Base-by-base conservation (phyloP, 2,797 vertebrate species). In the Etheostoma perlongum region DNA sequence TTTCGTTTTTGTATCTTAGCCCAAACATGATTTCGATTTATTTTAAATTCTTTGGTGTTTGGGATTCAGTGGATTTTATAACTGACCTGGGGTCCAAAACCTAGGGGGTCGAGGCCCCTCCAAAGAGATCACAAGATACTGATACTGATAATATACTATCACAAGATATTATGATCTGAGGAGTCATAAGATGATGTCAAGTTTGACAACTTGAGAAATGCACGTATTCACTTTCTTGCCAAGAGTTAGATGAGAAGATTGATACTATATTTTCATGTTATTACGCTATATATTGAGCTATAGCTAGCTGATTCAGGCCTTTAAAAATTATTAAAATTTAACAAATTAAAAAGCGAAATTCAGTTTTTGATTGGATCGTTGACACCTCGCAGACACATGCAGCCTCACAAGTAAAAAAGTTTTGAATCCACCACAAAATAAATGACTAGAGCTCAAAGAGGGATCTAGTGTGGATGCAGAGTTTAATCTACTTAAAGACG, bases 361-460 rank as follows among this genome's bases (percentile, higher is more conserved):
- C 2, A 4, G 7, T 27, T 10, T 33, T 10, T 0, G 13, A 6
- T 12, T 27, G 10, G 15, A 60, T 10, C 57, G 1, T 25, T 10
- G 18, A 12, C 4, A 46, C n/a, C 53, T 23, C 2, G 3, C 25
- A 13, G 30, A 63, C 15, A 12, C 14, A 21, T 8, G 3, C 27
- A 16, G 27, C 13, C 10, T 12, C 21, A 12, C 42, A 12, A n/a
- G 5, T 16, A 21, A 21, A 16, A 55, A 48, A 2, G 5, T 51
- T 47, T 73, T 18, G 18, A 51, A 27, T 44, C n/a, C 51, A n/a
- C 19, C 18, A 18, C 54, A 21, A 51, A 47, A 6, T 1, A 30
- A 64, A 48, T 51, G 23, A 57, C 25, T 2, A 8, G 46, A 18
- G 23, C 72, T 77, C 66, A 80, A 83, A 74, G 44, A 69, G 36